Evolutionary conservation across 1,140 invertebrate genomes (phyloP).

Genomic region (Pseudachorutes palmiensis): DNA sequence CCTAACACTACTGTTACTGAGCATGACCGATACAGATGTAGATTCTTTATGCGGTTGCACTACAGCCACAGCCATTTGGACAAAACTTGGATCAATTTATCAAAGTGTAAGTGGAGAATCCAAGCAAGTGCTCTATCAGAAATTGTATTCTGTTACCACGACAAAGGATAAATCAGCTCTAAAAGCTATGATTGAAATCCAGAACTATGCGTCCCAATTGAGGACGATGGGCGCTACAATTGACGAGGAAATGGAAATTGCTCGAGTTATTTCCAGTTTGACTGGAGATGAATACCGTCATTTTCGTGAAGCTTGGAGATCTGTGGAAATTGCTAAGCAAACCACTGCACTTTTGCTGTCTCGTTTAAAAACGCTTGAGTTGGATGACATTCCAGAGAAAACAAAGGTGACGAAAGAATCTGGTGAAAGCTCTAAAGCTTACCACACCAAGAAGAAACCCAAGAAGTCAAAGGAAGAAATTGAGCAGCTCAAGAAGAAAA

Average conservation of each 20-base stretch:
- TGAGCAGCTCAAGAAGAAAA: constrained; percentile 19
- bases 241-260: constrained; percentile 17
- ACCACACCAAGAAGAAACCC: not conserved
- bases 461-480: constrained; percentile 19
- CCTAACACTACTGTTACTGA: not conserved
- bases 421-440: constrained; percentile 12
- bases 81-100: constrained; percentile 7
- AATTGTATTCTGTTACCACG: not conserved
- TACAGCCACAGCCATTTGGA: not conserved
- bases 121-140: not conserved
- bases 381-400: constrained; percentile 16
- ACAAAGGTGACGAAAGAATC: not conserved
- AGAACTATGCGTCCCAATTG: constrained; percentile 15
- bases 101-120: constrained; percentile 2
- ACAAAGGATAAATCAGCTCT: not conserved
- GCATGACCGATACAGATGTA: constrained; percentile 14
- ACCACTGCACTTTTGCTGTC: constrained; percentile 17
- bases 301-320: constrained; percentile 23
- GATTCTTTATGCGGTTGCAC: constrained; percentile 10
- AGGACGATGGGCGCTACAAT: constrained; percentile 9
- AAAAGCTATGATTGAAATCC: constrained; percentile 21
- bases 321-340: constrained; percentile 18
- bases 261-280: constrained; percentile 19
- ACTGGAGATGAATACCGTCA: constrained; percentile 13
- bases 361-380: constrained; percentile 23